Conservation (phyloP, 2,113 vertebrate genomes). For the Notarius lentiginosus region DNA sequence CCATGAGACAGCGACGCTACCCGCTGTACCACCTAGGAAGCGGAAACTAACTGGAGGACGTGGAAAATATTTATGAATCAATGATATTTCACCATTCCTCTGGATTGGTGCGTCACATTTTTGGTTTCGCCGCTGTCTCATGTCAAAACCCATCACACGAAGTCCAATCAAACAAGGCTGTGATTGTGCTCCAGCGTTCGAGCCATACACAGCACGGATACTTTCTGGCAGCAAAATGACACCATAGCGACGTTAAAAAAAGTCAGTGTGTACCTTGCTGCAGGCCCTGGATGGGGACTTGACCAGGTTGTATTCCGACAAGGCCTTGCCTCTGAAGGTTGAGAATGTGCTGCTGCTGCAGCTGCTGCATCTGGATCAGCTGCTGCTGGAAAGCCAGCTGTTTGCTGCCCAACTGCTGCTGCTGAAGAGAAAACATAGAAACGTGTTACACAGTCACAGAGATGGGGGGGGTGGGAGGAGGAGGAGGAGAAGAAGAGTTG, state of each 20-base stretch:
- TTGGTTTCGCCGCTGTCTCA: too few relatives aligned
- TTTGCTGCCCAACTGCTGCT: constrained; percentile 90
- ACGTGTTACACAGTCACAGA: background rate
- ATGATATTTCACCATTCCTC: background rate
- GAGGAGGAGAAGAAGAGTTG: constrained; percentile 37
- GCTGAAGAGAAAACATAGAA: constrained; percentile 40
- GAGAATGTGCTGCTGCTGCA: constrained; percentile 98
- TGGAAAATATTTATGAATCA: background rate
- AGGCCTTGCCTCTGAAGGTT: constrained; percentile 97
- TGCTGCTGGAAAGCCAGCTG: constrained; percentile 99
- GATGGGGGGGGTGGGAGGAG: background rate
- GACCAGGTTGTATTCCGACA: constrained; percentile 86
- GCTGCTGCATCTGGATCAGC: constrained; percentile 98
- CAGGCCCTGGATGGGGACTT: constrained; percentile 89
- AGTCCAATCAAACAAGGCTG: background rate
- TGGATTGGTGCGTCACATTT: background rate
- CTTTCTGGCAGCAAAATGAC: background rate
- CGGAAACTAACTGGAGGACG: background rate
- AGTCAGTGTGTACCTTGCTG: constrained; percentile 83
- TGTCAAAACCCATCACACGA: background rate
- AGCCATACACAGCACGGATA: background rate
- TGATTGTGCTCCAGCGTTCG: background rate
- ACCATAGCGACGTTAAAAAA: background rate
- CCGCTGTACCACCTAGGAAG: background rate
- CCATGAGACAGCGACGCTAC: background rate